phyloP scores from a whole-genome alignment of 2,888 invertebrate species.

The Artemia sinica region DNA sequence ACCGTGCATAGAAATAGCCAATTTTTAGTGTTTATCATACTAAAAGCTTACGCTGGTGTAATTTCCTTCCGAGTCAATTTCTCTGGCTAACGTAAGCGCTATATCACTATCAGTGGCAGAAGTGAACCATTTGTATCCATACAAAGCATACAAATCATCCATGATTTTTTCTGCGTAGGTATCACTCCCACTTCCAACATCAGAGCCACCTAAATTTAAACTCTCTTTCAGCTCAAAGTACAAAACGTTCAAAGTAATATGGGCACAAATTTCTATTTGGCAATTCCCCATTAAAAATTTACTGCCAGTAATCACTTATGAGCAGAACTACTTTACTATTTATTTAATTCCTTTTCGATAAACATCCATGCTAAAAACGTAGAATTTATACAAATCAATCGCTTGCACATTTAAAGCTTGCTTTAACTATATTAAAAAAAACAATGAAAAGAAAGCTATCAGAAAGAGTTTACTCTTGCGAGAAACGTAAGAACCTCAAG shows the following conservation, averaged over 20 bases:
- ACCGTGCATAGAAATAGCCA: too few species aligned
- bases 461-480: too few species aligned
- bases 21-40: too few species aligned
- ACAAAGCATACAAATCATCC: slow-evolving; percentile 33
- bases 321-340: background rate
- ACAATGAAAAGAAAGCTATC: too few species aligned
- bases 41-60: slow-evolving; percentile 23
- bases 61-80: slow-evolving; percentile 32
- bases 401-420: too few species aligned
- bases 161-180: slow-evolving; percentile 33
- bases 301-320: background rate
- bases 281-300: background rate
- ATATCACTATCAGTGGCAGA: slow-evolving; percentile 41
- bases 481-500: too few species aligned
- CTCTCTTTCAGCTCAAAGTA: too few species aligned
- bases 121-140: slow-evolving; percentile 43
- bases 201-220: slow-evolving; percentile 34
- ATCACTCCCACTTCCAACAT: slow-evolving; percentile 39
- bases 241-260: too few species aligned
- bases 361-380: too few species aligned
- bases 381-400: too few species aligned
- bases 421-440: too few species aligned
- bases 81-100: slow-evolving; percentile 37
- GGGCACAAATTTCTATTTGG: background rate
- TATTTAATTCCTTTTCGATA: background rate